These are phyloP conservation scores for Drosophila sp. DNA, from an alignment of 1,140 invertebrate genomes.

Conservation along the genomic window DNA sequence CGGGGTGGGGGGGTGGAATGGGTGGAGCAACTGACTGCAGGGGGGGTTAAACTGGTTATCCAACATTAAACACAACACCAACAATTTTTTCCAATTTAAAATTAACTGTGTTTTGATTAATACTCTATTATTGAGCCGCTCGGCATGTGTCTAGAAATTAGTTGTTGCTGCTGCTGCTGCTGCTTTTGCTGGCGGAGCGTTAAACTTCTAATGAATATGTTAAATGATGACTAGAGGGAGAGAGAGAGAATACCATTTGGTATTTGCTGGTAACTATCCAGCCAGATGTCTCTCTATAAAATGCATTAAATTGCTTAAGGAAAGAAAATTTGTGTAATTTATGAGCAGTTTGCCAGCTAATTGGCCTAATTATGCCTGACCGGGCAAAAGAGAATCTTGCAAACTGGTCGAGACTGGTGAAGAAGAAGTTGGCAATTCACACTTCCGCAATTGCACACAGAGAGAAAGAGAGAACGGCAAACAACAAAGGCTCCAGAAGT, in stretches of 20 bases:
- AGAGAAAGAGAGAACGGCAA: constrained; percentile 49
- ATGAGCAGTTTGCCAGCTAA: constrained; percentile 71
- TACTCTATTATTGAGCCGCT: constrained; percentile 65
- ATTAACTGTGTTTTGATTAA: constrained; percentile 80
- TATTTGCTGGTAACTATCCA: background rate
- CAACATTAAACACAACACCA: background rate
- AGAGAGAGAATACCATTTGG: constrained; percentile 7
- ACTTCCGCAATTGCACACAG: constrained; percentile 64
- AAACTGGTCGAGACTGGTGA: constrained; percentile 26
- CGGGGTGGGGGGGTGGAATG: background rate
- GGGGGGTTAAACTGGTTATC: constrained; percentile 56
- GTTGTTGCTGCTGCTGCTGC: constrained; percentile 12
- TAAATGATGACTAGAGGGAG: constrained; percentile 43
- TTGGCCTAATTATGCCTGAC: constrained; percentile 70
- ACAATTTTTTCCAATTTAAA: constrained; percentile 66
- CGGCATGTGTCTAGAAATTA: constrained; percentile 68
- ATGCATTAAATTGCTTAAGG: constrained; percentile 35
- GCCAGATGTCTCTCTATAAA: constrained; percentile 18
- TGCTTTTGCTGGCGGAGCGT: constrained; percentile 14
- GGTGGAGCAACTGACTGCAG: background rate
- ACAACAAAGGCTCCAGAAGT: constrained; percentile 61
- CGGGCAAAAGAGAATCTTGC: constrained; percentile 35
- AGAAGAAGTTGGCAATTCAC: constrained; percentile 58
- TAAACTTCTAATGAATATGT: constrained; percentile 67
- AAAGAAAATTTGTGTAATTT: constrained; percentile 67